Evolutionary conservation across 2,113 vertebrate genomes (phyloP).

Genomic region (Barbus barbus): DNA sequence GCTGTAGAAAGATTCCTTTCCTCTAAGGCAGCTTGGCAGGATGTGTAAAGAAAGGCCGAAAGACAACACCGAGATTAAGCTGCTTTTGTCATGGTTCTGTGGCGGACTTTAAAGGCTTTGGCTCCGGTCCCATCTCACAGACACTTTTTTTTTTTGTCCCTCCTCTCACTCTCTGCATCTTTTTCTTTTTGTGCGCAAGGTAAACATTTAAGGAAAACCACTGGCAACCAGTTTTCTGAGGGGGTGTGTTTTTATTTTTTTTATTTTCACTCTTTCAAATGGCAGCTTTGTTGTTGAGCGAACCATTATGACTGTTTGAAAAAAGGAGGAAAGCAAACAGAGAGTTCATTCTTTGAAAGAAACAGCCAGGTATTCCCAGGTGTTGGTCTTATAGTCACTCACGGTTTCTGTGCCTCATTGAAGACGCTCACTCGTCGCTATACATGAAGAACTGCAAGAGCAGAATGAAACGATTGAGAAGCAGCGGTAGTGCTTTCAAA

Average conservation of each 20-base stretch:
- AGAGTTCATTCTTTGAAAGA: constrained; percentile 59
- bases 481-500: background rate
- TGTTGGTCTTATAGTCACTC: constrained; percentile 51
- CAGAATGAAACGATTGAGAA: background rate
- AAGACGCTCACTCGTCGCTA: constrained; percentile 35
- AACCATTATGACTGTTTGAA: constrained; percentile 64
- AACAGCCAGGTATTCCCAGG: constrained; percentile 70
- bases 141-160: constrained; percentile 73
- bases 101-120: constrained; percentile 82
- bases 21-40: constrained; percentile 66
- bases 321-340: constrained; percentile 70
- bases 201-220: constrained; percentile 66
- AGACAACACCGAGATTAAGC: constrained; percentile 84
- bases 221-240: constrained; percentile 28
- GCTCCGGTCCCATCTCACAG: constrained; percentile 78
- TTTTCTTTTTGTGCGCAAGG: constrained; percentile 64
- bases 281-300: constrained; percentile 68
- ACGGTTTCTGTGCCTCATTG: constrained; percentile 41
- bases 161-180: constrained; percentile 60
- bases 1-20: constrained; percentile 75
- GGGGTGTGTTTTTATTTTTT: constrained; percentile 58
- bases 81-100: constrained; percentile 86
- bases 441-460: constrained; percentile 14
- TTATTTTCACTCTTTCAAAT: constrained; percentile 62
- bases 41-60: constrained; percentile 76